These are phyloP conservation scores for Icerya purchasi DNA, from an alignment of 2,888 invertebrate species.

Conservation along the genomic window DNA sequence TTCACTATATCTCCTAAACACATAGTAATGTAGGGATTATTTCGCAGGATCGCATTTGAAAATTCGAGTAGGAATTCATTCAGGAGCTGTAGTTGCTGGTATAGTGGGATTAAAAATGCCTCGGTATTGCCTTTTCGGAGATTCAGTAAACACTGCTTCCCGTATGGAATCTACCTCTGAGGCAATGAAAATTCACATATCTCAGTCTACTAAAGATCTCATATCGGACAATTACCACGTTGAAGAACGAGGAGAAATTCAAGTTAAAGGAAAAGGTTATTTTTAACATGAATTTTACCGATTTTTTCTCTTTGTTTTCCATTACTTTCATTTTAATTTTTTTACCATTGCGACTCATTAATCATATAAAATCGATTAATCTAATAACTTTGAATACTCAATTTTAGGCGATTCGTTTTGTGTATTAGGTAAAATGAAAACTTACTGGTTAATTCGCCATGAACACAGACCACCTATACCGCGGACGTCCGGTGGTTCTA, in stretches of 20 bases:
- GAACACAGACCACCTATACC: constrained; percentile 36
- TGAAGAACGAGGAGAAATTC: constrained; percentile 58
- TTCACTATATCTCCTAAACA: too few species aligned
- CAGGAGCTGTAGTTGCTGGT: constrained; percentile 79
- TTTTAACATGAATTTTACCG: not conserved
- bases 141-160: constrained; percentile 76
- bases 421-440: constrained; percentile 54
- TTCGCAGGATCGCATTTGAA: constrained; percentile 59
- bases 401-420: too few species aligned
- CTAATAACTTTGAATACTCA: too few species aligned
- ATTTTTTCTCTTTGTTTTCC: too few species aligned
- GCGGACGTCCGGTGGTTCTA: constrained; percentile 28
- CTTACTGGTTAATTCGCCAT: constrained; percentile 62
- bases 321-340: too few species aligned
- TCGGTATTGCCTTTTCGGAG: constrained; percentile 62
- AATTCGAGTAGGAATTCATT: constrained; percentile 71
- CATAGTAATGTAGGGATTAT: too few species aligned
- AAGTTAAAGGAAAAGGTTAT: constrained; percentile 74
- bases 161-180: constrained; percentile 82
- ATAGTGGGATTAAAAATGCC: constrained; percentile 91
- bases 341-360: not conserved
- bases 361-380: not conserved
- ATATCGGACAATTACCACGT: constrained; percentile 52
- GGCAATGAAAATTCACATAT: constrained; percentile 87
- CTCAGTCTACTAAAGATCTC: constrained; percentile 61